Base-by-base conservation (phyloP, 1,140 invertebrate genomes). In the Hirudo medicinalis region DNA sequence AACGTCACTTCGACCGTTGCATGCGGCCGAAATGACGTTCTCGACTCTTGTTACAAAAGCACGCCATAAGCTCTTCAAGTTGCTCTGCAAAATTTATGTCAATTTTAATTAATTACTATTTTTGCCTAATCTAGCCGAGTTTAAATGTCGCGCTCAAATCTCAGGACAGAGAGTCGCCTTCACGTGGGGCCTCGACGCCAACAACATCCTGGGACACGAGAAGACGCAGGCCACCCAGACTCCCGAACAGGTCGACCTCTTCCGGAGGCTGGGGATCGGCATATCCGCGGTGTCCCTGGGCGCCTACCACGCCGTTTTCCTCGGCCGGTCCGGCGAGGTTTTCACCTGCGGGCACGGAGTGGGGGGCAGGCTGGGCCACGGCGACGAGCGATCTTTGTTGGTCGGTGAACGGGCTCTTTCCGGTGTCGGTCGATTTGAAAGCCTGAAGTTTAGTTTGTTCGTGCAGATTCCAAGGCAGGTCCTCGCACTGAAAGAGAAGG, bases 331-430 rank as follows among this genome's bases (percentile, higher is more conserved):
- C 72, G 86, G 87, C 0, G 79, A 82, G 72, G 86, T 87, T 3
- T 90, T 85, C 81, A 84, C 85, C 40, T 89, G 88, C 81, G 89
- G 89, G 0, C 87, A 89, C 80, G 87, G 88, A n/a, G 85, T 86
- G 75, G 88, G 88, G 54, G 88, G 87, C 0, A 80, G 88, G 27
- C 83, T 90, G 3, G 89, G 89, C 0, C 84, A 87, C 69, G 84
- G 83, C 0, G 78, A 81, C 70, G 87, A 89, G 78, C 79, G 84
- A 72, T 85, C 86, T 54, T 76, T 43, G 76, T 88, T 0, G 79
- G 78, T 79, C 11, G 43, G 43, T 49, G 43, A 49, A 49, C 4
- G 11, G 43, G 15, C 43, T 49, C 43, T 2, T 11, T 79, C 71
- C 68, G 72, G 72, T 20, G 8, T n/a, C 9, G 60, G 43, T 29